phyloP scores from a whole-genome alignment of 1,140 invertebrate species.

The Brachionus paranguensis region DNA sequence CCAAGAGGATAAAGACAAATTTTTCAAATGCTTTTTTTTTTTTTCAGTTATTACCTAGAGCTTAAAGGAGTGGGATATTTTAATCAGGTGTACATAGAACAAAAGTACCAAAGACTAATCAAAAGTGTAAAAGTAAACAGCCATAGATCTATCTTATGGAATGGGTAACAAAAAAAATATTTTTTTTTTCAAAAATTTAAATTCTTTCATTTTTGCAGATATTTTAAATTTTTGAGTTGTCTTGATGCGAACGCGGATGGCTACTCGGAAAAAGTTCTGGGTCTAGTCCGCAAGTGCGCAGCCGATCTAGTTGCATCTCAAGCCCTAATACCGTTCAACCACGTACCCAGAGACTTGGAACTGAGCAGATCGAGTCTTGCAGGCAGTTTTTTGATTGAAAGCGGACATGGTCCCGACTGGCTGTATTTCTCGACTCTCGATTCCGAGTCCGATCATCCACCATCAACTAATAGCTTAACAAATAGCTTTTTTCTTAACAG shows the following conservation, averaged over 20 bases:
- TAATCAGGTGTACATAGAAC: background rate
- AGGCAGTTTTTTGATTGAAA: background rate
- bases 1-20: background rate
- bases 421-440: background rate
- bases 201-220: background rate
- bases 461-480: background rate
- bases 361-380: background rate
- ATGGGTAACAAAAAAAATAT: background rate
- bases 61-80: background rate
- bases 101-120: background rate
- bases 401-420: background rate
- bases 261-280: background rate
- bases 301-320: background rate
- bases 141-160: background rate
- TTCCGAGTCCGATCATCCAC: background rate
- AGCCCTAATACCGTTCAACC: slow-evolving; percentile 13
- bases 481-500: slow-evolving; percentile 6
- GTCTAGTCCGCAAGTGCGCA: background rate
- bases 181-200: background rate
- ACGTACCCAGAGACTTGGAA: background rate
- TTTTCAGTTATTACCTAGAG: slow-evolving; percentile 16
- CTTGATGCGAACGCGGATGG: background rate
- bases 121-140: background rate
- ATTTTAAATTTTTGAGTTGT: background rate
- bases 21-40: background rate